Evolutionary conservation across 2,113 vertebrate species (phyloP), one percentile per base, ranked within the genome.

Genomic region (Heterocephalus glaber): DNA sequence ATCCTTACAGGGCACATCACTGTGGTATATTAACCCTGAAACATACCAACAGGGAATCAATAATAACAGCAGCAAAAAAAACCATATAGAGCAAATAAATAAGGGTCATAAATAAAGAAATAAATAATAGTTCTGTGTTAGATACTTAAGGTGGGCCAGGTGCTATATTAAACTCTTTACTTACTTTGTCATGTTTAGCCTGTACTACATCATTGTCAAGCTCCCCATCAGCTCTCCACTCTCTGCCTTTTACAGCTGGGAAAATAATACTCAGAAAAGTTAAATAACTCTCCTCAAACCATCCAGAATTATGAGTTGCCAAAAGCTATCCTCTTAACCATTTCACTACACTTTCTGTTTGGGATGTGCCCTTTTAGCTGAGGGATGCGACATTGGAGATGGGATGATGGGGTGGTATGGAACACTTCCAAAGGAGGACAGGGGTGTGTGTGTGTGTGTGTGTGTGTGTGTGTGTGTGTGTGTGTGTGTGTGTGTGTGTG

Each of bases 241-340:
- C 11, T 9, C 11, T 44, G 20, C 30, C 41, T 49, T 72, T 94
- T 60, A 87, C 12, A 85, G 41, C 20, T 70, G 38, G n/a, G 41
- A 80, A 96, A 93, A 66, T 2, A 74, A 93, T 86, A 74, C 41
- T 92, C 60, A 93, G 89, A 68, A 80, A 61, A 30, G 10, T 72
- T 81, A 83, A 79, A 28, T 52, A 80, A 66, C 1, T 54, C 80
- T 47, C 81, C 65, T 22, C 63, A 85, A 66, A 49, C 28, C 28
- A 74, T 26, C 44, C 16, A 41, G 28, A 6, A 3, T 63, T 49
- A 74, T 7, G 20, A 86, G 38, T 28, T 95, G 12, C 3, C 17
- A 83, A 76, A 81, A 20, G 47, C 30, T 66, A 5, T 20, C 28
- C 74, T 90, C 41, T 82, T 86, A 66, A 77, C 22, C 52, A 68